These are phyloP conservation scores for Philotrypesis tridentata DNA, from an alignment of 1,140 invertebrate species.

Conservation along the genomic window DNA sequence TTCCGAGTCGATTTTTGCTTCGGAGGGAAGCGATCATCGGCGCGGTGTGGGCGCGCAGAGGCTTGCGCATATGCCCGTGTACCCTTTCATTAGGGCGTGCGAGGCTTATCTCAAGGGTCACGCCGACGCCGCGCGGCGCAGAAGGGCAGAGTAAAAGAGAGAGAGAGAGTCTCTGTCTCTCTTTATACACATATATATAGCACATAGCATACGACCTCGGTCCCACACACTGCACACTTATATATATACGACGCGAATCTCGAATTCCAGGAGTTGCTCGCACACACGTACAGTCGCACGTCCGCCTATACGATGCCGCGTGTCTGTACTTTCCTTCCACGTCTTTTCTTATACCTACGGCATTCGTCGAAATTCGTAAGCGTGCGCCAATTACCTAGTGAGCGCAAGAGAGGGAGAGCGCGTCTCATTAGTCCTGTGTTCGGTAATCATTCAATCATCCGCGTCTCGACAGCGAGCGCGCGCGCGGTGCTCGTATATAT, in stretches of 20 bases:
- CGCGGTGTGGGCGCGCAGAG: not conserved
- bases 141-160: not conserved
- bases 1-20: conserved; percentile 18
- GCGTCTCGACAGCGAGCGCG: not conserved
- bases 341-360: conserved; percentile 44
- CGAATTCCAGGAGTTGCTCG: conserved; percentile 72
- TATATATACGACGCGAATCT: conserved; percentile 19
- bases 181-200: no score
- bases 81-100: conserved; percentile 74
- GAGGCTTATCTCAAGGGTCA: conserved; percentile 73
- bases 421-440: conserved; percentile 36
- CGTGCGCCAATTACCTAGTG: conserved; percentile 38
- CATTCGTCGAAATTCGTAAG: conserved; percentile 39
- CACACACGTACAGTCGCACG: not conserved
- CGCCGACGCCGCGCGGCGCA: conserved; percentile 60
- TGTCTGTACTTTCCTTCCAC: conserved; percentile 35
- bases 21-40: conserved; percentile 16
- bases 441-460: conserved; percentile 45
- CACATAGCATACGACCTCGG: conserved; percentile 62
- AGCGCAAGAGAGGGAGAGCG: not conserved
- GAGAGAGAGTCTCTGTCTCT: not conserved
- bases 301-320: conserved; percentile 3
- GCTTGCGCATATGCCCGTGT: conserved; percentile 49
- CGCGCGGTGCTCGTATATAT: not conserved
- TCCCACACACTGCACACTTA: conserved; percentile 59